Evolutionary conservation across 2,113 vertebrate species (phyloP).

Genomic region (Phycodurus eques): DNA sequence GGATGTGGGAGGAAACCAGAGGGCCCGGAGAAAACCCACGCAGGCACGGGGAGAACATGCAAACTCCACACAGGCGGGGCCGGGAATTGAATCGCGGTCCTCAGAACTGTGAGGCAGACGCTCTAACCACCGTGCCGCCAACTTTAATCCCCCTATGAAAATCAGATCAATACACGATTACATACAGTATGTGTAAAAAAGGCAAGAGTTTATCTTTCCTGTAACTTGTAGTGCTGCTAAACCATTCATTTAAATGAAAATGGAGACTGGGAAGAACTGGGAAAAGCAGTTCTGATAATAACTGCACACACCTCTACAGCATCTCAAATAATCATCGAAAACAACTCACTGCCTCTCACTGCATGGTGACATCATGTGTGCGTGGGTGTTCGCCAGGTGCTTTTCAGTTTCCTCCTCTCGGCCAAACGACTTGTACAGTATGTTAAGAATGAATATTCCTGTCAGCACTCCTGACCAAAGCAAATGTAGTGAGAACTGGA

Average conservation of each 20-base stretch:
- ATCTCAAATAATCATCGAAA: not conserved
- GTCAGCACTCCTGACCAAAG: not conserved
- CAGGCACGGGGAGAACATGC: too few relatives aligned
- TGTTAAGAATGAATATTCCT: not conserved
- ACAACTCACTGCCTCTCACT: not conserved
- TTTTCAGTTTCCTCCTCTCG: not conserved
- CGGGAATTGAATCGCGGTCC: too few relatives aligned
- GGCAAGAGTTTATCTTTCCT: not conserved
- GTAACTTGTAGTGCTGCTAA: not conserved
- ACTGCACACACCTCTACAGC: not conserved
- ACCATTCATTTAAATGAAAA: not conserved
- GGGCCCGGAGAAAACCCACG: too few relatives aligned
- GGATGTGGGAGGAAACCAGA: too few relatives aligned
- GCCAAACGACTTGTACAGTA: not conserved
- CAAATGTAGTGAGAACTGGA: not conserved
- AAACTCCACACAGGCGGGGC: too few relatives aligned
- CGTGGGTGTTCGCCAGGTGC: not conserved
- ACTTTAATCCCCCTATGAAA: not conserved
- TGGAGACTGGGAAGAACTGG: not conserved
- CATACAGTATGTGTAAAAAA: not conserved
- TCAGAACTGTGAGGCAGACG: too few relatives aligned
- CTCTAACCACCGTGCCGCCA: not conserved
- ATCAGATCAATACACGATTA: not conserved
- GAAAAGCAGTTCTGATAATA: not conserved
- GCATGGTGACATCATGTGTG: not conserved